Evolutionary conservation across 1,140 invertebrate species (phyloP), one percentile per base, ranked within the genome.

Genomic region (Apis cerana): DNA sequence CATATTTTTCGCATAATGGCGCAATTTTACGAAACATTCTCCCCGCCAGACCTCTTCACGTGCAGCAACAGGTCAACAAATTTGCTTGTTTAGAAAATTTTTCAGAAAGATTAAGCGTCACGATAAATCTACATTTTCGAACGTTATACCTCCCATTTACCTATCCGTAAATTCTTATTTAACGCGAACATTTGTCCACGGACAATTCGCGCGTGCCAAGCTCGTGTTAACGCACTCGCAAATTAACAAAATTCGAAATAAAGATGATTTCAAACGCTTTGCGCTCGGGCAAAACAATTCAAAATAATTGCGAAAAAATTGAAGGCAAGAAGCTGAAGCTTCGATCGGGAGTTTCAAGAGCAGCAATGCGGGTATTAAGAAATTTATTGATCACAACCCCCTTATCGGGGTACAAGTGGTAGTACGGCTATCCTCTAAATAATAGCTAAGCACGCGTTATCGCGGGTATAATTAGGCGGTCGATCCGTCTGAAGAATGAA

Each of bases 401-500:
- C 54, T 75, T 82, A 82, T 82, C 80, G 72, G 69, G 64, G 33
- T 33, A 50, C 80, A 68, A 82, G 80, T 76, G 68, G 33, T 68
- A 82, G 23, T 50, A 68, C 77, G 78, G 67, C 79, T 86, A 89
- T 21, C 74, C 80, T 89, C 87, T 89, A 87, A 90, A 74, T 91
- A 89, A 91, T 81, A 88, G 82, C 85, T 82, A 88, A 90, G 89
- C 90, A 88, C 86, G 86, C 88, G 89, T 89, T 92, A 91, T 92
- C 90, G 80, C 72, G 81, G 58, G 62, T 84, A 86, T 89, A 92
- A 92, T 92, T 91, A 92, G 88, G 80, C 79, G 79, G 71, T 83
- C 83, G 74, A 56, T 62, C 75, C 61, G 74, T 19, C 48, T 27
- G 70, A n/a, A 52, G 65, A 79, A 75, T 62, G 65, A 85, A 89